A percentile compares a stretch with the other conserved stretches of the same genome.
These are phyloP conservation scores for Cassiopea xamachana DNA, from an alignment of 30 jellyfish, hydroid and myxozoan genomes.

Conservation along the genomic window DNA sequence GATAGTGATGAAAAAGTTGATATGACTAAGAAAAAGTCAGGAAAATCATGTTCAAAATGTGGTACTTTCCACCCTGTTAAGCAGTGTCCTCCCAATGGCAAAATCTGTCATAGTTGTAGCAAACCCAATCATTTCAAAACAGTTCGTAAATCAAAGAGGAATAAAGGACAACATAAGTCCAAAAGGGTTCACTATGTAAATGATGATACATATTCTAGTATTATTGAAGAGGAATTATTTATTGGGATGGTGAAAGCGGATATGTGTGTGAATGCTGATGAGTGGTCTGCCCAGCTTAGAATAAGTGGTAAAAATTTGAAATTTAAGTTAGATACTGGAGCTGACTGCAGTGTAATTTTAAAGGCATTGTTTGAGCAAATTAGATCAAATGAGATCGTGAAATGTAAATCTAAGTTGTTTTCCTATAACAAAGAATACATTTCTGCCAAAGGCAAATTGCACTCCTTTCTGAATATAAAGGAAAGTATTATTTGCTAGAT, in stretches of 20 bases:
- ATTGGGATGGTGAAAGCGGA: neutral
- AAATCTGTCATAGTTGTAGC: neutral
- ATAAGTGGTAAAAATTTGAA: neutral
- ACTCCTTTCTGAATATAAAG: neutral
- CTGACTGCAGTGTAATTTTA: neutral
- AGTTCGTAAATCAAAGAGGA: neutral
- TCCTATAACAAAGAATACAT: neutral
- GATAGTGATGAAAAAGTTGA: conserved; percentile 25
- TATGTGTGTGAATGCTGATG: neutral
- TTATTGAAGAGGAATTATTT: neutral
- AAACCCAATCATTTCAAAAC: neutral
- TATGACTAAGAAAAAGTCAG: conserved; percentile 47
- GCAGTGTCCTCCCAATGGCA: neutral
- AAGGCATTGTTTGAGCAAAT: neutral
- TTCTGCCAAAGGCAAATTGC: neutral
- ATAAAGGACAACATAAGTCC: neutral
- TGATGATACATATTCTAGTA: neutral
- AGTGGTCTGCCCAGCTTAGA: neutral
- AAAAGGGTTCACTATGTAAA: neutral
- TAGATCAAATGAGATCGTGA: neutral
- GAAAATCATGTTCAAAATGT: conserved; percentile 77
- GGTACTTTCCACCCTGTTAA: conserved; percentile 23
- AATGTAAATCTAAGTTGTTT: neutral
- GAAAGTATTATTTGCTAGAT: neutral
- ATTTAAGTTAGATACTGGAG: neutral